Percentiles rank a stretch among this genome's conserved stretches.
phyloP scores from a whole-genome alignment of 2,888 invertebrate genomes.

The Drosophila greeni region DNA sequence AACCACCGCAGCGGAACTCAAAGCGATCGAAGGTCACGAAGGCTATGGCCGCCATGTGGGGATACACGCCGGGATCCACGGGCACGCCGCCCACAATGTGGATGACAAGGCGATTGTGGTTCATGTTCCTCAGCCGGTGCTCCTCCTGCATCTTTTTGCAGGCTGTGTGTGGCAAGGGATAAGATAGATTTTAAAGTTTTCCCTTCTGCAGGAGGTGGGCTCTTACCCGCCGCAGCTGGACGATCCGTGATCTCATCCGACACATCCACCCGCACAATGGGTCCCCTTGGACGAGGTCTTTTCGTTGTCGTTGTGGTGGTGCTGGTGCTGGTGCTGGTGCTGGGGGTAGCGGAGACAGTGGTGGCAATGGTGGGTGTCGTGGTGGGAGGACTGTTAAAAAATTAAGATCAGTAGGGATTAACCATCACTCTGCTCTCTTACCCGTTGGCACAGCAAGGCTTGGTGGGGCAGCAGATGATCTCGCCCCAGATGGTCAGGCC shows the following conservation, averaged over 20 bases:
- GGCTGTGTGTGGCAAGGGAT: conserved; percentile 3
- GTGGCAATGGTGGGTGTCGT: neutral
- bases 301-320: conserved; percentile 6
- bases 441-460: conserved; percentile 46
- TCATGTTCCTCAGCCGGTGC: neutral
- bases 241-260: conserved; percentile 15
- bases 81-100: conserved; percentile 73
- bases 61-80: conserved; percentile 68
- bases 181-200: neutral
- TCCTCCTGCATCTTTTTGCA: conserved; percentile 20
- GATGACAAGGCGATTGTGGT: conserved; percentile 33
- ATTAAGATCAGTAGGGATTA: conserved; percentile 7
- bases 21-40: conserved; percentile 45
- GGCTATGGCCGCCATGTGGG: conserved; percentile 76
- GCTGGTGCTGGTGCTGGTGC: neutral
- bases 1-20: conserved; percentile 72
- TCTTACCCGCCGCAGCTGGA: conserved; percentile 9
- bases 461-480: conserved; percentile 71
- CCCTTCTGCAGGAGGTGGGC: neutral
- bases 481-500: conserved; percentile 58
- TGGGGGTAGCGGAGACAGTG: neutral
- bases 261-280: conserved; percentile 46
- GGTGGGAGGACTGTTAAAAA: conserved; percentile 11
- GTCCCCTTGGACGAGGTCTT: conserved; percentile 27
- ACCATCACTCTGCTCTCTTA: neutral